Percentiles rank a stretch among this genome's conserved stretches.
phyloP scores from a whole-genome alignment of 2,888 invertebrate species.

The Cephalotes varians region DNA sequence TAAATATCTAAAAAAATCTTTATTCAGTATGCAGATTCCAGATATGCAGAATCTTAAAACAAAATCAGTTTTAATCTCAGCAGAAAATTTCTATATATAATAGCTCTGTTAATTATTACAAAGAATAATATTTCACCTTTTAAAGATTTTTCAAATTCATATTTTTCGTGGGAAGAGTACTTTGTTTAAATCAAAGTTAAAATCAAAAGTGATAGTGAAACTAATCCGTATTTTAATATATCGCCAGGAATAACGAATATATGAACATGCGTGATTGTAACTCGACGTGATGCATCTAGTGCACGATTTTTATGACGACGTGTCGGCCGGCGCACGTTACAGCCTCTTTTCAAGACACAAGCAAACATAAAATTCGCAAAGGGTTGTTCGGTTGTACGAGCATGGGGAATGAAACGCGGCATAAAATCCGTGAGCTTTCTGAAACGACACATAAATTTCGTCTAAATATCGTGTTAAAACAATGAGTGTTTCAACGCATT shows the following conservation, averaged over 20 bases:
- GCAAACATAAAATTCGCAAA: conserved; percentile 29
- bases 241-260: not conserved
- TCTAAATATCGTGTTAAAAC: conserved; percentile 25
- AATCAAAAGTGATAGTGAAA: not conserved
- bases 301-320: conserved; percentile 36
- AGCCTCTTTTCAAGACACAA: not conserved
- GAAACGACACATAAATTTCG: conserved; percentile 23
- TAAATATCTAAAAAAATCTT: not conserved
- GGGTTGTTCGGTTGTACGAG: conserved; percentile 23
- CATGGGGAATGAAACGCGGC: not conserved
- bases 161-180: not conserved
- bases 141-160: not conserved
- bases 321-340: not conserved
- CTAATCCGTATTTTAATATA: not conserved
- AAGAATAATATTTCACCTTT: not conserved
- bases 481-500: conserved; percentile 2
- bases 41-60: not conserved
- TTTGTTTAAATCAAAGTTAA: not conserved
- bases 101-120: not conserved
- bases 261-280: not conserved
- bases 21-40: not conserved
- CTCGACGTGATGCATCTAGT: not conserved
- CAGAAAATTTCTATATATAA: not conserved
- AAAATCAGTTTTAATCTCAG: not conserved
- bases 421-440: conserved; percentile 26